These are phyloP conservation scores for Motacilla alba DNA, from an alignment of 2,113 vertebrate genomes.

Conservation along the genomic window DNA sequence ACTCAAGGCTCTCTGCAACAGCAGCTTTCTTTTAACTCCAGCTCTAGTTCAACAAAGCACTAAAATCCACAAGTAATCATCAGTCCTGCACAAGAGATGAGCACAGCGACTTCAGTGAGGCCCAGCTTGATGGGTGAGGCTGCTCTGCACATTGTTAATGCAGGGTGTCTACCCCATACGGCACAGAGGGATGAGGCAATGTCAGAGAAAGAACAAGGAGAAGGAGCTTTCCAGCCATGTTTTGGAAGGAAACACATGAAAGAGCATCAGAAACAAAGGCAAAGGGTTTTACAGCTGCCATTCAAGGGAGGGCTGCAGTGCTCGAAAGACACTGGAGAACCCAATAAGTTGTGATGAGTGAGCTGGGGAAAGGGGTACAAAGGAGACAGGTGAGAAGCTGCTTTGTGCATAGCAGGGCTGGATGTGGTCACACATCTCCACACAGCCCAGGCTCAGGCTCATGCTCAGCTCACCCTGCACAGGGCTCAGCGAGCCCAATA, in stretches of 20 bases:
- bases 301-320: not conserved
- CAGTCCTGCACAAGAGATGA: not conserved
- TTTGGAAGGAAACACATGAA: not conserved
- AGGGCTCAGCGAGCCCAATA: not conserved
- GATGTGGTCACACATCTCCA: not conserved
- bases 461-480: not conserved
- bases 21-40: not conserved
- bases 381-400: not conserved
- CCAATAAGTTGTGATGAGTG: not conserved
- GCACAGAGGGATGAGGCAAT: not conserved
- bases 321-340: not conserved
- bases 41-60: not conserved
- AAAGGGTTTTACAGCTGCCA: not conserved
- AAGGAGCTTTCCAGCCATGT: not conserved
- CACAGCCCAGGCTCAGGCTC: not conserved
- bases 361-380: not conserved
- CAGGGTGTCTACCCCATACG: rapidly evolving
- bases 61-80: not conserved
- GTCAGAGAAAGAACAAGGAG: rapidly evolving
- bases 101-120: not conserved
- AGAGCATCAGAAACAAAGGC: not conserved
- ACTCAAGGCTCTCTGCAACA: not conserved
- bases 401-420: not conserved
- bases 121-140: not conserved
- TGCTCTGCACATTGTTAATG: not conserved